These are phyloP conservation scores for Ligdia adustata DNA, from an alignment of 2,888 invertebrate genomes.

Conservation along the genomic window DNA sequence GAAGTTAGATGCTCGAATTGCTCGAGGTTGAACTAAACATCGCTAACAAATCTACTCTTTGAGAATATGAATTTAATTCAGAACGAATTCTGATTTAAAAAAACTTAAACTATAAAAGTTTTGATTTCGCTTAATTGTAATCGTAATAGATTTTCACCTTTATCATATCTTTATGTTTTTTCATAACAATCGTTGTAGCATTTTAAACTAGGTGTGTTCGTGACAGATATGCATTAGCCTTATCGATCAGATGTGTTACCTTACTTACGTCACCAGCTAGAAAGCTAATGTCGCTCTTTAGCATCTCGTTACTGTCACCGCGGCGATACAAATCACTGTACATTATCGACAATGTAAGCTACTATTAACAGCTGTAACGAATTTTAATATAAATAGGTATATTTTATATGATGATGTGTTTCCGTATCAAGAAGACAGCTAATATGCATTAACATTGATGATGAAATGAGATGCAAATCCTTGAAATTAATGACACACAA, in stretches of 20 bases:
- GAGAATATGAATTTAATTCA: too few relatives aligned
- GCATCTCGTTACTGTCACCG: slow-evolving; percentile 31
- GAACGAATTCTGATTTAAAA: too few relatives aligned
- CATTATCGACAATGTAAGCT: slow-evolving; percentile 10
- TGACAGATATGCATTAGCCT: slow-evolving; percentile 29
- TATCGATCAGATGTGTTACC: slow-evolving; percentile 34
- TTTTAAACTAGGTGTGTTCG: slow-evolving; percentile 24
- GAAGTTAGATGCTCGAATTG: too few relatives aligned
- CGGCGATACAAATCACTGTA: slow-evolving; percentile 21
- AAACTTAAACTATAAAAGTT: neutral
- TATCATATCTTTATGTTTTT: slow-evolving; percentile 22
- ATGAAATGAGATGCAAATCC: too few relatives aligned
- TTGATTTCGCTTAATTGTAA: neutral
- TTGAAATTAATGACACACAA: slow-evolving; percentile 5
- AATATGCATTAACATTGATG: too few relatives aligned
- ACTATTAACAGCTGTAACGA: neutral
- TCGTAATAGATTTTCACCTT: slow-evolving; percentile 1
- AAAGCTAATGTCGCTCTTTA: slow-evolving; percentile 25
- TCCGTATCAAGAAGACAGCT: too few relatives aligned
- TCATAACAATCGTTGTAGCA: slow-evolving; percentile 14
- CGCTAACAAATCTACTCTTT: too few relatives aligned
- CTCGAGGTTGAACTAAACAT: too few relatives aligned
- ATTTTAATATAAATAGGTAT: neutral
- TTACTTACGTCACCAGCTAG: slow-evolving; percentile 30
- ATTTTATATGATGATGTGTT: too few relatives aligned